Conservation (phyloP, 2,888 invertebrate species). For the Caenorhabditis uteleia region DNA sequence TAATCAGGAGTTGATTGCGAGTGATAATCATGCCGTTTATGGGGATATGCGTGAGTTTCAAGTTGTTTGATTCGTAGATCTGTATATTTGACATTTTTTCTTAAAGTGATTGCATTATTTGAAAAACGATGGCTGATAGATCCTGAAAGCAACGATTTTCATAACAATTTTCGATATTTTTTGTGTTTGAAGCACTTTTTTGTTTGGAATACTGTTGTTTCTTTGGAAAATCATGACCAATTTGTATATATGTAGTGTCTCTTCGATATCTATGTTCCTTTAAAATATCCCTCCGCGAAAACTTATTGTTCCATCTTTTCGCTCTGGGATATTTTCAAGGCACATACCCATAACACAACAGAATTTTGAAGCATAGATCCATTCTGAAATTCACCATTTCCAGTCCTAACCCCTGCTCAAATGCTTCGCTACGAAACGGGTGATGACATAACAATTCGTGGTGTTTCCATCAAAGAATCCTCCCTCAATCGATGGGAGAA, state of each 20-base stretch:
- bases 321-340: too few relatives aligned
- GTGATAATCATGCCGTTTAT: slow-evolving; percentile 25
- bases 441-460: slow-evolving; percentile 26
- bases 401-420: slow-evolving; percentile 54
- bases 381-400: slow-evolving; percentile 3
- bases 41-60: slow-evolving; percentile 49
- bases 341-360: background rate
- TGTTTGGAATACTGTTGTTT: background rate
- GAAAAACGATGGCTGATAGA: too few relatives aligned
- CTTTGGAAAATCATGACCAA: background rate
- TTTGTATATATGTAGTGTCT: background rate
- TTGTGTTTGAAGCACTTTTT: too few relatives aligned
- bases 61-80: background rate
- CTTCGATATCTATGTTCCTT: too few relatives aligned
- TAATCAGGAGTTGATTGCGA: slow-evolving; percentile 19
- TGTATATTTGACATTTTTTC: background rate
- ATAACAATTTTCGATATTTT: background rate
- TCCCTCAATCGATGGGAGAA: slow-evolving; percentile 51
- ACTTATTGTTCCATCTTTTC: too few relatives aligned
- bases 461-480: slow-evolving; percentile 44
- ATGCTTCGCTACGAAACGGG: slow-evolving; percentile 38
- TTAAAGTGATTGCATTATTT: background rate
- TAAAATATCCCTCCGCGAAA: too few relatives aligned
- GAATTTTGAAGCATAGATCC: background rate
- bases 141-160: too few relatives aligned